Percentiles rank a stretch among this genome's conserved stretches.
Evolutionary conservation across 2,888 invertebrate genomes (phyloP).

Genomic region (Hypercompe scribonia): DNA sequence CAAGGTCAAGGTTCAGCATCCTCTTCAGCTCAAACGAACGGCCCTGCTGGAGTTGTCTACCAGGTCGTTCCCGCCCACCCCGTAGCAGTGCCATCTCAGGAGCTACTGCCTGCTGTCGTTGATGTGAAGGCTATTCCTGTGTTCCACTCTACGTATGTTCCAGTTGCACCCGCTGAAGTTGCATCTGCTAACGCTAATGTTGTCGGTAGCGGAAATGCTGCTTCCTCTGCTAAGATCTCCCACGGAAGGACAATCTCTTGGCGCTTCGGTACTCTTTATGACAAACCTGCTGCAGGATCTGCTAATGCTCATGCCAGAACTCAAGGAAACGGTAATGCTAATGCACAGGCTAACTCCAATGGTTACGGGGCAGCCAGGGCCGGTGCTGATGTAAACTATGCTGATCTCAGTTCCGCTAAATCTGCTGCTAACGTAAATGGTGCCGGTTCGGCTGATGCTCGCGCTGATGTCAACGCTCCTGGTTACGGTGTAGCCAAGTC

Average conservation of each 20-base stretch:
- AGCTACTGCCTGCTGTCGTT: conserved; percentile 53
- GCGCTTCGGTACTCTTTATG: conserved; percentile 76
- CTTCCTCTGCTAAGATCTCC: conserved; percentile 60
- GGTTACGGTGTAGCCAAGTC: conserved; percentile 62
- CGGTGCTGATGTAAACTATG: conserved; percentile 54
- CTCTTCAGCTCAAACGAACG: conserved; percentile 62
- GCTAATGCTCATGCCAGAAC: conserved; percentile 54
- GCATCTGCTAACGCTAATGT: conserved; percentile 70
- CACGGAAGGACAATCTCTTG: conserved; percentile 68
- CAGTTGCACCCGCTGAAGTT: conserved; percentile 35
- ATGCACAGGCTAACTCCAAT: conserved; percentile 51
- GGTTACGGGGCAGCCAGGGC: conserved; percentile 58
- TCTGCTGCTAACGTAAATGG: conserved; percentile 61
- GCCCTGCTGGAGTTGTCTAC: conserved; percentile 51
- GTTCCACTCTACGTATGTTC: conserved; percentile 58
- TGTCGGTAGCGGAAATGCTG: conserved; percentile 59
- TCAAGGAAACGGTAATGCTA: conserved; percentile 56
- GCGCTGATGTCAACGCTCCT: conserved; percentile 61
- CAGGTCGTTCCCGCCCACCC: conserved; percentile 41
- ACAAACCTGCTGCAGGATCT: conserved; percentile 56
- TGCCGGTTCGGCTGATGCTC: conserved; percentile 58
- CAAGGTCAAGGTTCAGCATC: conserved; percentile 67
- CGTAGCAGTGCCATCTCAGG: conserved; percentile 33
- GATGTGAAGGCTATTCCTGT: conserved; percentile 64
- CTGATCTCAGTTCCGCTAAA: conserved; percentile 54